These are phyloP conservation scores for Sandelia bainsii DNA, from an alignment of 2,797 vertebrate genomes.

Conservation along the genomic window DNA sequence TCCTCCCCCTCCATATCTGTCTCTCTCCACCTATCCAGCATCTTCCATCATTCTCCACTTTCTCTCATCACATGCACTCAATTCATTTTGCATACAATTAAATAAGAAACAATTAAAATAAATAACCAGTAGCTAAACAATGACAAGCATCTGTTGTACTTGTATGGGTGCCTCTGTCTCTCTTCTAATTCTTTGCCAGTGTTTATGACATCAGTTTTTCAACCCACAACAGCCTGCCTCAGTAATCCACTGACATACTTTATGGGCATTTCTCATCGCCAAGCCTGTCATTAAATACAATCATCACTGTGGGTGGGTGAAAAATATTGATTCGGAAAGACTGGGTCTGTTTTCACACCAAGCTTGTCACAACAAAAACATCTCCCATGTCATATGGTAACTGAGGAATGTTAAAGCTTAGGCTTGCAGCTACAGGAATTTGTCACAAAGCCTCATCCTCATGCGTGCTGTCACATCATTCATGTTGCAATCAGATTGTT, in stretches of 20 bases:
- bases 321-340: slow-evolving; percentile 51
- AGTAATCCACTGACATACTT: slow-evolving; percentile 42
- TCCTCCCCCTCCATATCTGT: slow-evolving; percentile 33
- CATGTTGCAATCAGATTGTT: slow-evolving; percentile 15
- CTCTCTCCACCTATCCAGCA: slow-evolving; percentile 39
- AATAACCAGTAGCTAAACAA: slow-evolving; percentile 25
- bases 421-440: slow-evolving; percentile 4
- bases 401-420: slow-evolving; percentile 3
- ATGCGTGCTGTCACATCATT: background rate
- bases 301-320: slow-evolving; percentile 34
- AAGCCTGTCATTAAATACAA: slow-evolving; percentile 44
- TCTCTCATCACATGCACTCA: slow-evolving; percentile 22
- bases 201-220: slow-evolving; percentile 30
- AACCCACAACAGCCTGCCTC: slow-evolving; percentile 17
- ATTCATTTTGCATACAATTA: slow-evolving; percentile 27
- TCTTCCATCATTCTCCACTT: slow-evolving; percentile 15
- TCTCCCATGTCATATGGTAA: background rate
- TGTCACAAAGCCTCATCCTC: background rate
- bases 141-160: slow-evolving; percentile 49
- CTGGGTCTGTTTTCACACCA: slow-evolving; percentile 23
- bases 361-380: slow-evolving; percentile 34
- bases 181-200: background rate
- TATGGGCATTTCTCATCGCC: slow-evolving; percentile 41
- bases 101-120: slow-evolving; percentile 35
- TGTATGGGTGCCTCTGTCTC: slow-evolving; percentile 9